Base-by-base conservation (phyloP, 1,140 invertebrate genomes). In the Thalassaphorura encarpata region DNA sequence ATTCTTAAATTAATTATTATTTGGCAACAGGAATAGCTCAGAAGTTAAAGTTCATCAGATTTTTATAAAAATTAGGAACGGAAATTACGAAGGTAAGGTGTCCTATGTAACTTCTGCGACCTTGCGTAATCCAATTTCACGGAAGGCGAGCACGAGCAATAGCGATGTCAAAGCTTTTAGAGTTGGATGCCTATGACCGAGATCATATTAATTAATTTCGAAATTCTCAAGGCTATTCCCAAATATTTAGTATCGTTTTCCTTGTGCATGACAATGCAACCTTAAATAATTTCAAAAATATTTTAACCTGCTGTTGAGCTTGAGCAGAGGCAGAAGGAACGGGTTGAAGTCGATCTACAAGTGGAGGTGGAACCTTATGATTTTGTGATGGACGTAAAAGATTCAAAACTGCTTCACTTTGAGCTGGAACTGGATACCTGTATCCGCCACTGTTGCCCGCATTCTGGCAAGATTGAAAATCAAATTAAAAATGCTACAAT, bases 291-390 rank as follows among this genome's bases (percentile, higher is more conserved):
- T n/a, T n/a, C n/a, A n/a, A n/a, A n/a, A n/a, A n/a, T n/a, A n/a
- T n/a, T n/a, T n/a, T n/a, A n/a, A 47, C 45, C 45, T 47, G 45
- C 28, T 47, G 45, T 47, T 21, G 45, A 13, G 24, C 45, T 18
- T 47, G 45, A 8, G 45, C 45, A 21, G 45, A 47, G 19, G 45
- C 45, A 8, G 45, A 47, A 8, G 45, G 45, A 27, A 47, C 21
- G 3, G 21, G 18, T 26, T 47, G 21, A 11, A 26, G 5, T 26
- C 28, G 18, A 27, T 21, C 23, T 11, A 26, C 23, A 13, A 11
- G 45, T 15, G 5, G 45, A 23, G 45, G 45, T 19, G 28, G 24
- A 11, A 26, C 45, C 45, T 5, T 47, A 26, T 21, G 45, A 47
- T 26, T 8, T 47, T 47, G 45, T 26, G 45, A 26, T 47, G 45